A percentile compares a stretch with the other conserved stretches of the same genome.
These are phyloP conservation scores for Oligia strigilis DNA, from an alignment of 2,888 invertebrate genomes.

Conservation along the genomic window DNA sequence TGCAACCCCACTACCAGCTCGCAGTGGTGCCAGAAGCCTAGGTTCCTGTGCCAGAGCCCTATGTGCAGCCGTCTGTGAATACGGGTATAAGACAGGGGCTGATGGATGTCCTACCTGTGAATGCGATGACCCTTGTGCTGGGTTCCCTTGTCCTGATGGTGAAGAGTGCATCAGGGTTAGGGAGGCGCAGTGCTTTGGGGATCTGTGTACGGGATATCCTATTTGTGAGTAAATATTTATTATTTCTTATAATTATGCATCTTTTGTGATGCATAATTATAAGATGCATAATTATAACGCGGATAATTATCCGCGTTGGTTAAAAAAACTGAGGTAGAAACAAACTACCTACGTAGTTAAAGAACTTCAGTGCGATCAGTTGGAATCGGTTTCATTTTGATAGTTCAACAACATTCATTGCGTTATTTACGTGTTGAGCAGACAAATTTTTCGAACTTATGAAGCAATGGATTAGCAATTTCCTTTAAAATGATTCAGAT, in stretches of 20 bases:
- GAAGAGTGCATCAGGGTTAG: constrained; percentile 94
- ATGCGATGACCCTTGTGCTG: constrained; percentile 96
- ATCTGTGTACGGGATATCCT: constrained; percentile 94
- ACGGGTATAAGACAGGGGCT: constrained; percentile 93
- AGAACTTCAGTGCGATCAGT: neutral
- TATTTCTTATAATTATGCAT: neutral
- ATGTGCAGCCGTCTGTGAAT: constrained; percentile 96
- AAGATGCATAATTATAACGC: too few species aligned
- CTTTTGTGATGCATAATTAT: too few species aligned
- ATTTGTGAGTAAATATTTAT: constrained; percentile 91
- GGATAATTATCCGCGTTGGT: neutral
- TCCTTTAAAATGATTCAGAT: too few species aligned
- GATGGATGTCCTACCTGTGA: constrained; percentile 96
- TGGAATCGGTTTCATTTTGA: too few species aligned
- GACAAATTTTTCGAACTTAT: too few species aligned
- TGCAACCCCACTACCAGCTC: constrained; percentile 76
- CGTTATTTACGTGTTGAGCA: too few species aligned
- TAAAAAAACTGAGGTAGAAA: neutral
- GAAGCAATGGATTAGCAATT: too few species aligned
- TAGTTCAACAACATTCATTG: too few species aligned
- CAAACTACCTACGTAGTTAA: neutral
- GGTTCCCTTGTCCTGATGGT: constrained; percentile 93
- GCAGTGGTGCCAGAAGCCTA: constrained; percentile 89
- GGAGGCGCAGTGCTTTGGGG: constrained; percentile 92
- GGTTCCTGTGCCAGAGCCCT: constrained; percentile 92